Evolutionary conservation across 1,140 invertebrate genomes (phyloP).

Genomic region (Platyura marginata): DNA sequence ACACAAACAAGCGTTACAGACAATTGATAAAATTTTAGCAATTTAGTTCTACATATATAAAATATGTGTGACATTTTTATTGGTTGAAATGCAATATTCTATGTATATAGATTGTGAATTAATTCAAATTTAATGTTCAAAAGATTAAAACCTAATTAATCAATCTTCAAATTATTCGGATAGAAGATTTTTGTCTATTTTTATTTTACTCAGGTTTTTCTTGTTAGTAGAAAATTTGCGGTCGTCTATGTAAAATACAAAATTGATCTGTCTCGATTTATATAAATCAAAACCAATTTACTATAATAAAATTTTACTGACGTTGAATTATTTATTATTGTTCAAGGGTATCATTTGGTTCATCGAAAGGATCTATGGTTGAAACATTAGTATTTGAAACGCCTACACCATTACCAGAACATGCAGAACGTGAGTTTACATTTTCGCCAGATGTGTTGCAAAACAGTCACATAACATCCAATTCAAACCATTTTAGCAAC

Average conservation of each 20-base stretch:
- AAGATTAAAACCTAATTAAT: background rate
- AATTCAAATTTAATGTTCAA: background rate
- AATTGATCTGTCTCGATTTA: too few species aligned
- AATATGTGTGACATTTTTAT: too few species aligned
- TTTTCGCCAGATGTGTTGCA: constrained; percentile 8
- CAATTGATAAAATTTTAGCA: too few species aligned
- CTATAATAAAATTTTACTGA: background rate
- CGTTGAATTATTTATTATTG: constrained; percentile 2
- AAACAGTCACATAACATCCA: constrained; percentile 15
- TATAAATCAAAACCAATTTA: too few species aligned
- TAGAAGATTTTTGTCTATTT: background rate
- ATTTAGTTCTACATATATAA: too few species aligned
- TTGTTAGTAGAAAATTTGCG: background rate
- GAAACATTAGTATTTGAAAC: constrained; percentile 82
- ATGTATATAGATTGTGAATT: too few species aligned
- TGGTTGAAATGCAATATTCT: background rate
- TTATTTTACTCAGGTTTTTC: background rate
- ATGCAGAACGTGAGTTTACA: constrained; percentile 32
- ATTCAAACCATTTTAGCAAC: constrained; percentile 5
- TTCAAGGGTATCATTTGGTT: constrained; percentile 77
- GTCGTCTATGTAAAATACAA: too few species aligned
- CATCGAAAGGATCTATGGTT: constrained; percentile 87
- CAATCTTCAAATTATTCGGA: background rate
- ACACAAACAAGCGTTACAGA: too few species aligned
- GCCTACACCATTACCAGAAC: constrained; percentile 46